Percentiles rank a stretch among this genome's conserved stretches.
Evolutionary conservation across 2,113 vertebrate species (phyloP).

Genomic region (Drymodes brunneopygia): DNA sequence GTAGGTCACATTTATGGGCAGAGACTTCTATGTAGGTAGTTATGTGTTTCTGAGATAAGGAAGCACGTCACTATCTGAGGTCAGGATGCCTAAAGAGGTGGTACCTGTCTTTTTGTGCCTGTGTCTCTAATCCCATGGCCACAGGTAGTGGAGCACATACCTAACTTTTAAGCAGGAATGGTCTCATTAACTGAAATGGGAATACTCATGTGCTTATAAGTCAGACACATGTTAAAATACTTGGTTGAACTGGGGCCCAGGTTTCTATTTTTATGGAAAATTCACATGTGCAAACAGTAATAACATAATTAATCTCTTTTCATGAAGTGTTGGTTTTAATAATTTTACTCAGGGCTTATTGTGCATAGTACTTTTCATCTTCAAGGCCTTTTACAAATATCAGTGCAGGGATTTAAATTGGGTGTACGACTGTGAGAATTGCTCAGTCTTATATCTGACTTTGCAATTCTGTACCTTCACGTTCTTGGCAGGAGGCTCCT

Average conservation of each 20-base stretch:
- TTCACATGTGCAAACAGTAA: constrained; percentile 43
- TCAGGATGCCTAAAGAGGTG: neutral
- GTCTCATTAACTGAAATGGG: neutral
- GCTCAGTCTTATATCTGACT: neutral
- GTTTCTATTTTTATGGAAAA: constrained; percentile 43
- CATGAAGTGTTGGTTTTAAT: constrained; percentile 41
- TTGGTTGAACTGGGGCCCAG: constrained; percentile 21
- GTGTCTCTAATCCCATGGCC: neutral
- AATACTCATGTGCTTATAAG: neutral
- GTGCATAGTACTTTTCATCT: constrained; percentile 13
- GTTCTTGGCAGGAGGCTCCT: constrained; percentile 26
- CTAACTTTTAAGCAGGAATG: neutral
- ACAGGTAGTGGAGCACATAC: neutral
- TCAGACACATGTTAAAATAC: constrained; percentile 24
- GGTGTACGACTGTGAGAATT: neutral
- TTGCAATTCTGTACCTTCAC: neutral
- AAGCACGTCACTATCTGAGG: accelerated
- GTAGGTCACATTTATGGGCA: neutral
- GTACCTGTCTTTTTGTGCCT: neutral
- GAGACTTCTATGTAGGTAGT: neutral
- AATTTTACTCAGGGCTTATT: constrained; percentile 27
- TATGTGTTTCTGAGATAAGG: neutral
- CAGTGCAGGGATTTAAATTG: neutral
- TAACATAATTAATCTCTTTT: constrained; percentile 52
- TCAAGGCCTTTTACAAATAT: constrained; percentile 18